Base-by-base conservation (phyloP, 2,888 invertebrate species). In the Drosophila eohydei region DNA sequence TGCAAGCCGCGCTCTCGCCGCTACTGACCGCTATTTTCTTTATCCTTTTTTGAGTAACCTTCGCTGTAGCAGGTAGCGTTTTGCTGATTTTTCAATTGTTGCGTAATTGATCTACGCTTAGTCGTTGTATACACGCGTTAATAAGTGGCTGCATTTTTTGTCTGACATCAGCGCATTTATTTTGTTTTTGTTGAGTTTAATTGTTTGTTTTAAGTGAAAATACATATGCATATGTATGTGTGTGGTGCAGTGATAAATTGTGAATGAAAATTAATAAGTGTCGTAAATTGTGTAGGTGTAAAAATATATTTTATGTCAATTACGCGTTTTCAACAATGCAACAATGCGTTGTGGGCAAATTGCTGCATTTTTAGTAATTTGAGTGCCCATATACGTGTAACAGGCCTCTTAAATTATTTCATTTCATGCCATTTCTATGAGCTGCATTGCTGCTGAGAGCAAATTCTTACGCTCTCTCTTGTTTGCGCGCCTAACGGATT, bases 31-130 rank as follows among this genome's bases (percentile, higher is more conserved):
- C 4, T 26, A 34, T 26, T 52, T 52, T 11, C 11, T 26, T 16
- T 26, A 41, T 59, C 51, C 40, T 30, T 59, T 59, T 51, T 40
- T 32, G 40, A 2, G 14, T 12, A 8, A 9, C 12, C 38, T n/a
- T 30, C 32, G 11, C 21, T n/a, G 11, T 32, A 3, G 16, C n/a
- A 9, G 12, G 41, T 16, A 30, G n/a, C 5, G 3, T 8, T 21
- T 43, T 3, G 38, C 12, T 41, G 7, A 28, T 12, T 28, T 28
- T 12, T 43, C 6, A 7, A 11, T 46, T 36, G 26, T 28, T 36
- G 9, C n/a, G 26, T 28, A 43, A 57, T 34, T 44, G 44, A 46
- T 57, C 57, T 11, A 1, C 2, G 26, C 26, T 46, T 46, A 46
- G 26, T 57, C 7, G 28, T 44, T 26, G 28, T n/a, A 0, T 41